Base-by-base conservation (phyloP, 92 coral and sea anemone genomes). In the Paramuricea clavata region DNA sequence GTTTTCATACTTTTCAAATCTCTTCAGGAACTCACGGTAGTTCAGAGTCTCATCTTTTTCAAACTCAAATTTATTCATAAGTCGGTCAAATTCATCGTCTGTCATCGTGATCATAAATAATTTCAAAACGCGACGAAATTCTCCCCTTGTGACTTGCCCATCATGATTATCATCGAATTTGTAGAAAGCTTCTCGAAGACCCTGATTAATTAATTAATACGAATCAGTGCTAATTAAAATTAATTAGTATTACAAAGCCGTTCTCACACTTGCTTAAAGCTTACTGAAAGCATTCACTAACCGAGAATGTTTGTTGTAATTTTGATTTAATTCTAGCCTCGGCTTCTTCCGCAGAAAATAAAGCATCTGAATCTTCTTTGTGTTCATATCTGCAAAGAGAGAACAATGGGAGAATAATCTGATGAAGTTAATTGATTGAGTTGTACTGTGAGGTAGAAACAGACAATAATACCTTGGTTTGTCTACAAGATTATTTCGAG, bases 121-220 rank as follows among this genome's bases (percentile, higher is more conserved):
- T 80, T 95, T 97, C 81, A 95, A 88, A 35, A 95, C 92, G 15
- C 96, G 98, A 76, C 98, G 93, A 80, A 95, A 94, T 64, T 95
- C 98, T 10, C 92, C 85, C 69, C 98, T 77, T 0, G 98, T 94
- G 0, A 95, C 85, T 16, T 81, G 71, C 11, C 98, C 98, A 72
- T 95, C 93, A 71, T 90, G 97, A 64, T 95, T 95, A 65, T 76
- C 95, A 81, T 95, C 98, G 42, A 95, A 91, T 91, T 95, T 95
- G 72, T 92, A 94, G 83, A 95, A 95, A 49, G 98, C 98, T 64
- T 79, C 98, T 16, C 98, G 93, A 43, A 95, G 89, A 78, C 95
- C 98, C 98, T 95, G 76, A 9, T 68, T 13, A 28, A 25, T 19
- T 15, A 5, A 47, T 61, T 61, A 23, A 61, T 23, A 30, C 69